These are phyloP conservation scores for Caenorhabditis parvicauda DNA, from an alignment of 2,888 invertebrate species.

Conservation along the genomic window DNA sequence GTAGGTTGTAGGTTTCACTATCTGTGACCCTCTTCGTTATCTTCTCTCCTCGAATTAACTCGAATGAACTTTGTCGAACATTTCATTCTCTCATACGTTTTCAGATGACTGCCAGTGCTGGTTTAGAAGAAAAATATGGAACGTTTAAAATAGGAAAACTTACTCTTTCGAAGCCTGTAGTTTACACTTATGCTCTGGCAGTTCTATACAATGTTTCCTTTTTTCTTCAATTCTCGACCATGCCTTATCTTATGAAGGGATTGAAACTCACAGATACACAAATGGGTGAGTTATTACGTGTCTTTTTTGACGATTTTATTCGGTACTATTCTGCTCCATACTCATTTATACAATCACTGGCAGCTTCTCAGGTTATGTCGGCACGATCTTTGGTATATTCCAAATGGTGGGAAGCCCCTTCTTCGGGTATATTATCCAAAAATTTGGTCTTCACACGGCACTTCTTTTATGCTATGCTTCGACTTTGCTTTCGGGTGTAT, in stretches of 20 bases:
- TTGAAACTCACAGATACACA: constrained; percentile 38
- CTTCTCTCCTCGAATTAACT: too few species aligned
- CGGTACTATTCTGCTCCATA: too few species aligned
- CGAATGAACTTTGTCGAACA: too few species aligned
- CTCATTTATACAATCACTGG: not conserved
- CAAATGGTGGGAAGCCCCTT: constrained; percentile 52
- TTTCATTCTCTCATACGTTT: too few species aligned
- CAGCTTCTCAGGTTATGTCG: constrained; percentile 36
- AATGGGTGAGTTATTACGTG: constrained; percentile 29
- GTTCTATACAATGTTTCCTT: constrained; percentile 49
- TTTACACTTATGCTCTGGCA: constrained; percentile 38
- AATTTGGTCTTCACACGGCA: constrained; percentile 36
- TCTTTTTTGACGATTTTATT: not conserved
- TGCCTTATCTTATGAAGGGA: constrained; percentile 39
- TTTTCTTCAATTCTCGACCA: constrained; percentile 43
- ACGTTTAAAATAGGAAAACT: not conserved
- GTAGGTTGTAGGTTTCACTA: too few species aligned
- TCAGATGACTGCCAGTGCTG: too few species aligned
- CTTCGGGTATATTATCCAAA: constrained; percentile 44
- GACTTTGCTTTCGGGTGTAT: constrained; percentile 30
- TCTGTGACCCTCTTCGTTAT: too few species aligned
- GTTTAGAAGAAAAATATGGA: not conserved
- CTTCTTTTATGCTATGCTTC: constrained; percentile 39
- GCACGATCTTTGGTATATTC: constrained; percentile 47
- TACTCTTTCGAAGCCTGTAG: too few species aligned